Base-by-base conservation (phyloP, 1,140 invertebrate species). In the Zaprionus nigranus region DNA sequence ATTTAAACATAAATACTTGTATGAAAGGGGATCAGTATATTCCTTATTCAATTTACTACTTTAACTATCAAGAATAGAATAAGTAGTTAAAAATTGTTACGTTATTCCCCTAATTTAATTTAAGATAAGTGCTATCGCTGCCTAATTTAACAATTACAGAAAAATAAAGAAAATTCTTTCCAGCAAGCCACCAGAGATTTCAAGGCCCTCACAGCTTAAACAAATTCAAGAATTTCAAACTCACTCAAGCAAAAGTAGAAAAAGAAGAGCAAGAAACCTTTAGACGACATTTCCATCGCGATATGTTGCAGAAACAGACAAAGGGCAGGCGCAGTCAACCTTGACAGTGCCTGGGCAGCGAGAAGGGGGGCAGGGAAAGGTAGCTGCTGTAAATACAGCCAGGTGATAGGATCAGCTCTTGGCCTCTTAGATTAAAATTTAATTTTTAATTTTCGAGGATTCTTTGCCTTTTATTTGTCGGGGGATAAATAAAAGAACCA, bases 381-480 rank as follows among this genome's bases (percentile, higher is more conserved):
- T 64, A 46, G 53, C 20, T 43, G 36, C 17, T 38, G 40, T 57
- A 65, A 62, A 15, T 66, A 58, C 62, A 13, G 46, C 62, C 69
- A 65, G 43, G 63, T 68, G 80, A 81, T 88, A 87, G 67, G 74
- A 78, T 82, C 74, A 62, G 54, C 56, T 62, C 62, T 72, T 65
- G 68, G 59, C 46, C 20, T 34, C 34, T 46, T 60, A 82, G 77
- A 90, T 91, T 90, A 91, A 91, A 91, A 81, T 91, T 91, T 86
- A 91, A 91, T 91, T 91, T 91, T 91, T 86, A 91, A 90, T 91
- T 91, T 90, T 46, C n/a, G 79, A 90, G 75, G 85, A 75, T 81
- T 81, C 82, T 81, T 91, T 91, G 90, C 75, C 17, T 88, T 84
- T 76, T 81, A 83, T 87, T 91, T 91, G 78, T 24, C 20, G 67